Evolutionary conservation across 1,140 invertebrate genomes (phyloP).

Genomic region (Tachypleus tridentatus): DNA sequence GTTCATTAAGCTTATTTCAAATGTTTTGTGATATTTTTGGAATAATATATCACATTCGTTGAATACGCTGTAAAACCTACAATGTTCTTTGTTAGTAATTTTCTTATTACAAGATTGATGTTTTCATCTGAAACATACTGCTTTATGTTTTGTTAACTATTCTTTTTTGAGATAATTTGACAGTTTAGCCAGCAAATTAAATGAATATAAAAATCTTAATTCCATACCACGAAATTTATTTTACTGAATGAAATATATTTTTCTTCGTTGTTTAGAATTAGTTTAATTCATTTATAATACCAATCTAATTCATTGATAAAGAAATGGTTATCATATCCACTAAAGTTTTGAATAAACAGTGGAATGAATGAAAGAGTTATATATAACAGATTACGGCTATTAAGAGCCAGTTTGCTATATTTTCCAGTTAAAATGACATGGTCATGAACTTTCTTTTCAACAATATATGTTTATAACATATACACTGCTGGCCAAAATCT

Average conservation of each 20-base stretch:
- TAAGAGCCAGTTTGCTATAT: too few relatives aligned
- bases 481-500: too few relatives aligned
- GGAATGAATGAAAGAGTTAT: too few relatives aligned
- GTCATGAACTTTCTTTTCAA: too few relatives aligned
- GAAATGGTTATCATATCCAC: constrained; percentile 32
- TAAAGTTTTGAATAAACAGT: constrained; percentile 34
- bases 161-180: too few relatives aligned
- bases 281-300: constrained; percentile 26
- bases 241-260: constrained; percentile 9
- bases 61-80: too few relatives aligned
- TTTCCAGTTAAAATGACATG: too few relatives aligned
- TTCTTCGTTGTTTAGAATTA: constrained; percentile 34
- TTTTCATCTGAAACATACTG: not conserved
- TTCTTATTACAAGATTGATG: constrained; percentile 1
- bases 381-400: too few relatives aligned
- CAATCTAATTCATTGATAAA: constrained; percentile 28
- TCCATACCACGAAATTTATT: not conserved
- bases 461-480: too few relatives aligned
- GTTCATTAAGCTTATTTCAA: constrained; percentile 24
- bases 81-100: too few relatives aligned
- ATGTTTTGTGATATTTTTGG: constrained; percentile 14
- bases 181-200: too few relatives aligned
- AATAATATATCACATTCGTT: not conserved
- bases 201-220: not conserved
- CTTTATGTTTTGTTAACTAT: not conserved